Evolutionary conservation across 2,888 invertebrate genomes (phyloP), one percentile per base, ranked within the genome.

Genomic region (Drosophila birchii): DNA sequence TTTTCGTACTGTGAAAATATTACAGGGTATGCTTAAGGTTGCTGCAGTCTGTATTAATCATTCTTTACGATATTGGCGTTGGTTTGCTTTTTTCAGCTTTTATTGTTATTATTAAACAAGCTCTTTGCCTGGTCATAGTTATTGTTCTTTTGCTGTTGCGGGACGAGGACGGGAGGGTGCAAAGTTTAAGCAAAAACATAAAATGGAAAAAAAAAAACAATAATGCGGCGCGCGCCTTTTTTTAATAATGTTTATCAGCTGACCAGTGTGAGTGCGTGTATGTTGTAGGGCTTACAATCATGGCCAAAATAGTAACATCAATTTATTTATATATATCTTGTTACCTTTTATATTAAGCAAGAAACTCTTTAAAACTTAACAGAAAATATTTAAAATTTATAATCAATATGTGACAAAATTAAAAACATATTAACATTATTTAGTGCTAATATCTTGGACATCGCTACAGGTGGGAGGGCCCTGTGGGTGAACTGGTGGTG

Each of bases 181-280:
- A 86, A 83, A 81, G 83, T 83, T 84, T 78, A 73, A 71, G 70
- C 60, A 58, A 55, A 44, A 57, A 29, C 59, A 49, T 59, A 59
- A 59, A 51, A 18, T 4, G 9, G 23, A 26, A 26, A 32, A 23
- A 38, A 69, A 59, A 9, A 20, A 47, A 16, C 14, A 49, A 58
- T 59, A 62, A 66, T 57, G 64, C 58, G 62, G 72, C 72, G 86
- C 68, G 78, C 75, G 72, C 61, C 68, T 74, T 77, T 84, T 84
- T 84, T 76, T 71, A 80, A 84, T 79, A 82, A 71, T 72, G 61
- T 74, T 81, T 86, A 84, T 83, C 81, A 81, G 84, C 68, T 66
- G 58, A 47, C 34, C 45, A 53, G 54, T 60, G 51, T 41, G 39
- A 29, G 49, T 56, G 49, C 29, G 11, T 18, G 20, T n/a, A 23